Conservation (phyloP, 2,888 invertebrate species). For the Melieria picta region DNA sequence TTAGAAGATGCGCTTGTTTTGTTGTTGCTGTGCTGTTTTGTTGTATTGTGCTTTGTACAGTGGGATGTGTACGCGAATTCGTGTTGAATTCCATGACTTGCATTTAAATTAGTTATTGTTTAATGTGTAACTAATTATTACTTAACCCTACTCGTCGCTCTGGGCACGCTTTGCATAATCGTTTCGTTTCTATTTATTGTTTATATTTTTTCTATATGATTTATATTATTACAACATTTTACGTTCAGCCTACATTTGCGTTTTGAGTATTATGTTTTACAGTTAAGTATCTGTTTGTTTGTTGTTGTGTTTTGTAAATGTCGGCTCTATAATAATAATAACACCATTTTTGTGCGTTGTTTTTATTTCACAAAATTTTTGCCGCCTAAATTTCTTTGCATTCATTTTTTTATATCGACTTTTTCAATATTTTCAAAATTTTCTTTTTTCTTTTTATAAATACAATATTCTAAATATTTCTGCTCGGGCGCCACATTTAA, state of each 20-base stretch:
- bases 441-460: not conserved
- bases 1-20: not conserved
- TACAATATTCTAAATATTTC: not conserved
- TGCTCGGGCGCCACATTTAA: too few relatives aligned
- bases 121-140: slow-evolving; percentile 17
- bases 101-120: slow-evolving; percentile 22
- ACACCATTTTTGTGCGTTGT: slow-evolving; percentile 36
- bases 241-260: slow-evolving; percentile 23
- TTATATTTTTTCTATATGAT: slow-evolving; percentile 2
- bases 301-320: slow-evolving; percentile 4
- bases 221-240: slow-evolving; percentile 11
- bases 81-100: slow-evolving; percentile 15
- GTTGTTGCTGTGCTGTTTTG: slow-evolving; percentile 4
- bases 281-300: not conserved
- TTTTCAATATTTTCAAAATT: slow-evolving; percentile 14
- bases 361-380: slow-evolving; percentile 30
- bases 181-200: not conserved
- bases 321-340: slow-evolving; percentile 29
- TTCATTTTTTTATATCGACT: not conserved
- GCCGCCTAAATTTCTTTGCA: not conserved
- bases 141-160: slow-evolving; percentile 35
- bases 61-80: slow-evolving; percentile 17
- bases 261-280: slow-evolving; percentile 12
- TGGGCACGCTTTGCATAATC: slow-evolving; percentile 1
- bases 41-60: slow-evolving; percentile 42